Conservation (phyloP, 2,888 invertebrate species). For the Callyntrura guangdongensis region DNA sequence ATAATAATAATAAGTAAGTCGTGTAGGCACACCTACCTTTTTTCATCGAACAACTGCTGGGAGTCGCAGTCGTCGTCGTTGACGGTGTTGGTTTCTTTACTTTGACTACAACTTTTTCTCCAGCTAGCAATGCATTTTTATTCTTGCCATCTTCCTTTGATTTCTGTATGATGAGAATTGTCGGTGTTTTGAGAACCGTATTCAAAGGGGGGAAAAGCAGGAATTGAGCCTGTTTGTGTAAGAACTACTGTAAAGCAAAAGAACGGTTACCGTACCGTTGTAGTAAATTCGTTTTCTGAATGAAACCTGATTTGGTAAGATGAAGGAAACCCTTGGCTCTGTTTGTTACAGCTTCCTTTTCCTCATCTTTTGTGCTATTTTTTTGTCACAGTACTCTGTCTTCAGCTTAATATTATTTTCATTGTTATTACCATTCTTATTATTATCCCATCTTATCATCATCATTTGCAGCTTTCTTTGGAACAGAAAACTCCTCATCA, state of each 20-base stretch:
- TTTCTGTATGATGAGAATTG: conserved; percentile 10
- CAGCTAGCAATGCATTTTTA: not conserved
- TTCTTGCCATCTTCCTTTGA: conserved; percentile 23
- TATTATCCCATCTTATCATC: conserved; percentile 11
- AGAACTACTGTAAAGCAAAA: not conserved
- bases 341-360: not conserved
- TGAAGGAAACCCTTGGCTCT: conserved; percentile 15
- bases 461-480: conserved; percentile 29
- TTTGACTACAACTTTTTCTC: not conserved
- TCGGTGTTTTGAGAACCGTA: conserved; percentile 45
- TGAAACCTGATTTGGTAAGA: not conserved
- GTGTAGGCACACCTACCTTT: conserved; percentile 34
- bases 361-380: conserved; percentile 7
- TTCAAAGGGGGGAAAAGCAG: conserved; percentile 1
- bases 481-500: not conserved
- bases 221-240: not conserved
- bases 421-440: too few relatives aligned
- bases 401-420: conserved; percentile 21
- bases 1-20: conserved; percentile 21
- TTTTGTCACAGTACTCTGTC: not conserved
- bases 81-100: not conserved
- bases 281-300: conserved; percentile 2
- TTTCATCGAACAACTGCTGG: not conserved
- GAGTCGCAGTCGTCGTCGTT: conserved; percentile 20
- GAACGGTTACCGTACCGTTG: not conserved